A percentile compares a stretch with the other conserved stretches of the same genome.
Evolutionary conservation across 2,797 vertebrate species (phyloP).

Genomic region (Saxicola maurus): DNA sequence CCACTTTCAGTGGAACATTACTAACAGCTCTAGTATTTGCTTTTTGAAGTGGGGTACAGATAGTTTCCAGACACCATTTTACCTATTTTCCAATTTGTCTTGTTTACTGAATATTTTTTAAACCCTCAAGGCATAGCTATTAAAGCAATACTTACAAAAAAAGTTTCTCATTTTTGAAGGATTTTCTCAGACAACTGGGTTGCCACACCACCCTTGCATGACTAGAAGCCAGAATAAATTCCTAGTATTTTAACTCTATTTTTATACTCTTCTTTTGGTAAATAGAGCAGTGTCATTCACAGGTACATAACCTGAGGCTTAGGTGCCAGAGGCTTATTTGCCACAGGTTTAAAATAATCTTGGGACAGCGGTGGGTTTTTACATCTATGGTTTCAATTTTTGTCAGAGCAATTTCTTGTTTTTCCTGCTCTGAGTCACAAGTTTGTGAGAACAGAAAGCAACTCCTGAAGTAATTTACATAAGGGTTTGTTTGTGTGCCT

Average conservation of each 20-base stretch:
- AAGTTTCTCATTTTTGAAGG: background rate
- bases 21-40: background rate
- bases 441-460: background rate
- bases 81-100: background rate
- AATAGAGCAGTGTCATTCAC: conserved; percentile 8
- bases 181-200: background rate
- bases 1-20: background rate
- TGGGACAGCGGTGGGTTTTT: background rate
- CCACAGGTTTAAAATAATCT: conserved; percentile 23
- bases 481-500: background rate
- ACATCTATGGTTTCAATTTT: background rate
- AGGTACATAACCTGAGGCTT: background rate
- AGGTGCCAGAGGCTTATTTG: background rate
- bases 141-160: background rate
- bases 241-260: conserved; percentile 15
- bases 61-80: background rate
- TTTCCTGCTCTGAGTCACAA: background rate
- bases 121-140: background rate
- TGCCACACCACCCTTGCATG: background rate
- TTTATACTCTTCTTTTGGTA: conserved; percentile 14
- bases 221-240: background rate
- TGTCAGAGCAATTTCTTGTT: background rate
- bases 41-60: background rate
- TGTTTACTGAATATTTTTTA: conserved; percentile 14
- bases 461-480: background rate